Percentiles rank a stretch among this genome's conserved stretches.
Conservation (phyloP, 2,888 invertebrate species). For the Nezara viridula region DNA sequence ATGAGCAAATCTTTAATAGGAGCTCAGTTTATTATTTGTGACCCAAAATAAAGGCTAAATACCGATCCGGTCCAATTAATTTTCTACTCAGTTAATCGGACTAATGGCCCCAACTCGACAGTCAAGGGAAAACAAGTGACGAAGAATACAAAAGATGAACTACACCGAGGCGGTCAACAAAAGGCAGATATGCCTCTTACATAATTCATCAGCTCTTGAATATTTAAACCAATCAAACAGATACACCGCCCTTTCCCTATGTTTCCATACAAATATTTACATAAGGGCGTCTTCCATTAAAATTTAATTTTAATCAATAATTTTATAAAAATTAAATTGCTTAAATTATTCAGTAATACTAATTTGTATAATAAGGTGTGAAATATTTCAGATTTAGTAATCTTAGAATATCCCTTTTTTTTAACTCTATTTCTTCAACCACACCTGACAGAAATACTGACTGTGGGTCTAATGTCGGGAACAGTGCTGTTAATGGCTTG, state of each 20-base stretch:
- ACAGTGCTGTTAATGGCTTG: too few species aligned
- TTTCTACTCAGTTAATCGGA: background rate
- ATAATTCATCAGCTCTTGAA: conserved; percentile 5
- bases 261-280: conserved; percentile 2
- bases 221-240: conserved; percentile 35
- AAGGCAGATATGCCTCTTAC: background rate
- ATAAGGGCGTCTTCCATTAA: background rate
- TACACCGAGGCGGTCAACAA: conserved; percentile 24
- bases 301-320: background rate
- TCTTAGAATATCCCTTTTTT: too few species aligned
- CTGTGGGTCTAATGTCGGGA: too few species aligned
- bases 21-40: background rate
- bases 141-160: background rate
- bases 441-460: too few species aligned
- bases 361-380: too few species aligned
- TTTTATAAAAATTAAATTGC: background rate
- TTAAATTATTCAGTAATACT: background rate
- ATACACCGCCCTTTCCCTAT: background rate
- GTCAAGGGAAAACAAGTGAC: conserved; percentile 13
- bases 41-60: background rate
- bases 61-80: background rate
- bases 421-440: too few species aligned
- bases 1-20: background rate
- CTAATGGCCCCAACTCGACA: background rate
- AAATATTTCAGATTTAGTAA: too few species aligned